Base-by-base conservation (phyloP, 2,797 vertebrate genomes). In the Synanceia verrucosa region DNA sequence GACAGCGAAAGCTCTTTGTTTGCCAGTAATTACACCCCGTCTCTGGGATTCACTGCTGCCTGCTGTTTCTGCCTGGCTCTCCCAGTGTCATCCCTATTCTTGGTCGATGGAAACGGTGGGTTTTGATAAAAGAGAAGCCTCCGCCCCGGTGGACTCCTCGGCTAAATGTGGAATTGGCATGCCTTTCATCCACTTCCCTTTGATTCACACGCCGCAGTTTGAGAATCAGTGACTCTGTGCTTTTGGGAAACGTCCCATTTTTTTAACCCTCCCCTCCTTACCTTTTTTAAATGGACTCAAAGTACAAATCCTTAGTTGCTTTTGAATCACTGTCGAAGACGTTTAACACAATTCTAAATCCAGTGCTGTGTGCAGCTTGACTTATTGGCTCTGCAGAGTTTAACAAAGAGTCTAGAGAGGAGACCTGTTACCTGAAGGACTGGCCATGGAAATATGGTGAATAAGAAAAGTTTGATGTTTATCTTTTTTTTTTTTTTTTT, bases 111-210 rank as follows among this genome's bases (percentile, higher is more conserved):
- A 70, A 83, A 85, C 60, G 70, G 77, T 81, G 76, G 78, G 76
- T 86, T 88, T 79, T 86, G 81, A 89, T 88, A 78, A 88, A 90
- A 87, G 82, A 62, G 65, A 85, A 78, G 55, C 72, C 59, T 73
- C 34, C 69, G 37, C 84, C 86, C 84, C 85, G 59, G 78, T 73
- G 83, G 87, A 87, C 77, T 70, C 67, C 79, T 83, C 70, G 76
- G 86, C 79, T 91, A 86, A 89, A 91, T 91, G 87, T 89, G 76
- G 83, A 91, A 82, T 84, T 76, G 79, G 74, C 66, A 41, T 69
- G 74, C 65, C 88, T 92, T 91, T 92, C 73, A 93, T 91, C 86
- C 73, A 65, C 60, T 86, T 66, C 78, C n/a, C 82, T 91, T 90
- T 91, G 88, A 91, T 85, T 90, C 59, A 55, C 44, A 63, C 43